Evolutionary conservation across 2,888 invertebrate genomes (phyloP).

Genomic region (Epiblema foenella): DNA sequence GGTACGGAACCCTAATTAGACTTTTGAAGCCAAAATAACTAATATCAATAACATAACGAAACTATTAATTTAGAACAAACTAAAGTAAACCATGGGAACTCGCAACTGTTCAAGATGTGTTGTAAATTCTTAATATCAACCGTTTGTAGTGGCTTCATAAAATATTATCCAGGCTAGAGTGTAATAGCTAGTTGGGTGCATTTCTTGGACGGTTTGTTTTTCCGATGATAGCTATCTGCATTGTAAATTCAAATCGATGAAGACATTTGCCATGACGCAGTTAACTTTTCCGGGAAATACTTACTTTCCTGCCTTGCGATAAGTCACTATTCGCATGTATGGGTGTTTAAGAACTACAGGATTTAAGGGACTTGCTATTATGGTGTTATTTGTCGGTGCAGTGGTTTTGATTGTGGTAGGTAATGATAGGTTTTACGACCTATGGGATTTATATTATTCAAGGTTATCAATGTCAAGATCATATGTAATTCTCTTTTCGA

Average conservation of each 20-base stretch:
- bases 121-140: slow-evolving; percentile 28
- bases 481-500: too few species aligned
- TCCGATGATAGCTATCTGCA: slow-evolving; percentile 26
- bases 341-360: background rate
- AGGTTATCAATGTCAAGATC: too few species aligned
- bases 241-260: slow-evolving; percentile 30
- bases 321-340: background rate
- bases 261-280: slow-evolving; percentile 22
- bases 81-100: slow-evolving; percentile 30
- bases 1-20: background rate
- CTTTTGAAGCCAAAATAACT: slow-evolving; percentile 4
- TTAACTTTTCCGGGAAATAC: background rate
- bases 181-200: slow-evolving; percentile 28
- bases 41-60: background rate
- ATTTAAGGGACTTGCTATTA: slow-evolving; percentile 4
- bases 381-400: background rate
- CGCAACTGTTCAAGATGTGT: slow-evolving; percentile 25
- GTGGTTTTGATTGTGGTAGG: background rate
- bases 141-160: slow-evolving; percentile 30
- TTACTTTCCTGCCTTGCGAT: background rate
- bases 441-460: too few species aligned
- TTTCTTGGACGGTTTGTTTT: slow-evolving; percentile 24
- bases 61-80: slow-evolving; percentile 29
- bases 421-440: too few species aligned
- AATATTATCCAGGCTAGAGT: slow-evolving; percentile 33